These are phyloP conservation scores for Amitus sp. DNA, from an alignment of 2,888 invertebrate genomes.

Conservation along the genomic window DNA sequence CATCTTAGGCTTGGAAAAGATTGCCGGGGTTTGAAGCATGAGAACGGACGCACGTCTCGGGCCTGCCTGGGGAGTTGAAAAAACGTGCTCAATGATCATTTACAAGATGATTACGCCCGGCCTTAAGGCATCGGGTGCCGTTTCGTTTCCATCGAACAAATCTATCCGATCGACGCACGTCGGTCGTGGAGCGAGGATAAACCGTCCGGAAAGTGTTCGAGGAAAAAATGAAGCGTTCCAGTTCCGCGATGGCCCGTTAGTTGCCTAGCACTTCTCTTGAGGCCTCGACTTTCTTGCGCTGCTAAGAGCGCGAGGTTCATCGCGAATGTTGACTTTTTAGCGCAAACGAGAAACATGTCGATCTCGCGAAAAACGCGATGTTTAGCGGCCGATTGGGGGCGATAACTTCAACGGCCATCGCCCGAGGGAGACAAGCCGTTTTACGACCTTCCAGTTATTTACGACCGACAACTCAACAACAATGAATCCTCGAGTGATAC, in stretches of 20 bases:
- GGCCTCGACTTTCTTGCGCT: no score
- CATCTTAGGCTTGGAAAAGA: slow-evolving; percentile 10
- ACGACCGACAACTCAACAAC: no score
- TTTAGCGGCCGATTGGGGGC: no score
- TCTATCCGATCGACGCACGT: slow-evolving; percentile 23
- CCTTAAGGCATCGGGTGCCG: slow-evolving; percentile 14
- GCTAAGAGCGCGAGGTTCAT: no score
- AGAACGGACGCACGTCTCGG: slow-evolving; percentile 18
- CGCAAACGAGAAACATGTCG: no score
- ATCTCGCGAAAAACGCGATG: no score
- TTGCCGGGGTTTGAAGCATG: slow-evolving; percentile 15
- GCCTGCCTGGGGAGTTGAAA: slow-evolving; percentile 12
- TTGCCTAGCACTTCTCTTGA: no score
- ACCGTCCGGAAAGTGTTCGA: slow-evolving; percentile 20
- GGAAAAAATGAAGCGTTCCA: slow-evolving; percentile 32
- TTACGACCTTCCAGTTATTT: no score
- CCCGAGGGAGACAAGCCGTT: no score
- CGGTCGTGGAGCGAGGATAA: slow-evolving; percentile 8
- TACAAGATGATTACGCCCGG: slow-evolving; percentile 43
- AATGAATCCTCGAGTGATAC: no score
- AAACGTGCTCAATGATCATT: slow-evolving; percentile 33
- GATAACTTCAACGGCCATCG: no score
- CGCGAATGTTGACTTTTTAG: no score
- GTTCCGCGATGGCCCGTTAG: slow-evolving; percentile 26
- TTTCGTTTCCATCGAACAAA: slow-evolving; percentile 35